Evolutionary conservation across 2,113 vertebrate genomes (phyloP), one percentile per base, ranked within the genome.

Genomic region (Scomber japonicus): DNA sequence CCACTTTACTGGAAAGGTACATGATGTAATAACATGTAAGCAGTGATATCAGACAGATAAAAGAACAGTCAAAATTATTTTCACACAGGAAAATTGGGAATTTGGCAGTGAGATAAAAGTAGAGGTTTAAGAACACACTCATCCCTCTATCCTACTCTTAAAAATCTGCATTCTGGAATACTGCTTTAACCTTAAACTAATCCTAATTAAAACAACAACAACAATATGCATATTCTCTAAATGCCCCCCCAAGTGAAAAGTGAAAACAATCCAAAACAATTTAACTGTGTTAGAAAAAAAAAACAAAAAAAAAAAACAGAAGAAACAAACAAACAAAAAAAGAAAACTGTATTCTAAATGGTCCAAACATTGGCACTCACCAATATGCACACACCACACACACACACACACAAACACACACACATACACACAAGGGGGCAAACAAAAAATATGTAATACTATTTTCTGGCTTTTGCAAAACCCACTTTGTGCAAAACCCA

Each of bases 1-100:
- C 50, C 46, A 50, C 15, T 55, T 68, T 27, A n/a, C 40, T 19
- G 51, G 30, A 27, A 17, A 75, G 50, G 61, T n/a, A 51, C 66
- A 83, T 84, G 84, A 90, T 78, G 88, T 35, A 90, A 89, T 60
- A 9, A 21, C 16, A 69, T 40, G 80, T 53, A 80, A 81, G 59
- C 12, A 24, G 71, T 13, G 46, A 24, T 83, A 78, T 78, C 31
- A n/a, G 4, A 24, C 19, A 68, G 56, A 90, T 76, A 49, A 80
- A 84, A 76, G 77, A 50, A 65, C 4, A 46, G 3, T 45, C 12
- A 9, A 24, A 44, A 66, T 70, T 40, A 70, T 59, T 71, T 21
- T 40, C 11, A 61, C 30, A 12, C 21, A 27, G 45, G 40, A 79
- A 63, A 66, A 80, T 15, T 50, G 53, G n/a, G 72, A 86, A 70